Evolutionary conservation across 64 coral and sea anemone species (phyloP).

Genomic region (Pocillopora damicornis): DNA sequence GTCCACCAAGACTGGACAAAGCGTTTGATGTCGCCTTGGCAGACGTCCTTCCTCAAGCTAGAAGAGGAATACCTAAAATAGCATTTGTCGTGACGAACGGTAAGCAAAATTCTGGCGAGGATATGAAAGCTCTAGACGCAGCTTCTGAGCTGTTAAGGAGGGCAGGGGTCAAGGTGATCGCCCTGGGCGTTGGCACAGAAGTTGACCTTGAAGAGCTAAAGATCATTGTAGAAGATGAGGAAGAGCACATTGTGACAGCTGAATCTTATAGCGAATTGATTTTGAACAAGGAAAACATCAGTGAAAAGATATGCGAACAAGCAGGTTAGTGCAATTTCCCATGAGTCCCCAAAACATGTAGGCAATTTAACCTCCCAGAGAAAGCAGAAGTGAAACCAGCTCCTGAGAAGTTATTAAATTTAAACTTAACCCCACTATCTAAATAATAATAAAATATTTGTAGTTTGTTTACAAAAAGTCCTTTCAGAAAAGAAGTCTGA

Average conservation of each 20-base stretch:
- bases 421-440: too few species aligned
- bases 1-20: background rate
- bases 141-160: background rate
- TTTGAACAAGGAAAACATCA: conserved; percentile 13
- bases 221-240: background rate
- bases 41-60: background rate
- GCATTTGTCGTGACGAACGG: background rate
- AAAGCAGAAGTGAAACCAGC: too few species aligned
- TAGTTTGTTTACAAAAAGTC: too few species aligned
- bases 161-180: conserved; percentile 30
- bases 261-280: conserved; percentile 23
- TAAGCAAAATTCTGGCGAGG: background rate
- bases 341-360: background rate
- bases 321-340: background rate
- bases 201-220: conserved; percentile 4
- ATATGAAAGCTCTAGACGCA: background rate
- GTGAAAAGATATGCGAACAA: conserved; percentile 7
- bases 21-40: conserved; percentile 4
- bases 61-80: conserved; percentile 10
- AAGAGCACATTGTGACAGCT: background rate
- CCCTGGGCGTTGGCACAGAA: conserved; percentile 28
- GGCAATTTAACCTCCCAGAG: too few species aligned
- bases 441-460: too few species aligned
- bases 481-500: too few species aligned
- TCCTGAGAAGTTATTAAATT: too few species aligned